Evolutionary conservation across 37 sponge, comb jelly and placozoan genomes (phyloP).

Genomic region (Hexactinellida sp.): DNA sequence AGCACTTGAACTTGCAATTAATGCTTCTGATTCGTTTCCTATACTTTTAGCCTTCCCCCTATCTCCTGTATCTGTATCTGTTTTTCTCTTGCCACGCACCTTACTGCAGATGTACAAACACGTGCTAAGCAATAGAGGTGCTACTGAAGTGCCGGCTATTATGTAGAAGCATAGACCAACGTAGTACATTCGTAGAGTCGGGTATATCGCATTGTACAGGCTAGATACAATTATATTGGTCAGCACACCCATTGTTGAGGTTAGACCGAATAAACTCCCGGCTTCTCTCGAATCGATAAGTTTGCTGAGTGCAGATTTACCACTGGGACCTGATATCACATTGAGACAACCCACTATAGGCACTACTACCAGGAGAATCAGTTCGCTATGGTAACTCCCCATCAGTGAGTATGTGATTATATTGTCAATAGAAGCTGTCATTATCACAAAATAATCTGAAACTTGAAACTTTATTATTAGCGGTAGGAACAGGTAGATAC

Average conservation of each 20-base stretch:
- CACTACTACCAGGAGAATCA: neutral
- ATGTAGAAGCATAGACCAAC: neutral
- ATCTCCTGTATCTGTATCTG: too few relatives aligned
- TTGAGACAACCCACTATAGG: neutral
- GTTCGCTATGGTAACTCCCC: neutral
- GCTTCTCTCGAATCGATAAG: neutral
- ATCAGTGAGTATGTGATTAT: neutral
- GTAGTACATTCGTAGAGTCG: neutral
- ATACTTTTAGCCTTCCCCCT: too few relatives aligned
- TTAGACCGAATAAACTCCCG: neutral
- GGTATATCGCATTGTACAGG: neutral
- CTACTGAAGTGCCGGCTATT: neutral
- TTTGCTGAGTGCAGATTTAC: neutral
- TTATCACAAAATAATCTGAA: neutral
- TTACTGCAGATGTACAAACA: neutral
- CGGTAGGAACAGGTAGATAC: neutral
- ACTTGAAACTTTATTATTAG: neutral
- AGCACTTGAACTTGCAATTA: too few relatives aligned
- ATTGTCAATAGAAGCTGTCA: neutral
- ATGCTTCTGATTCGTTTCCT: too few relatives aligned
- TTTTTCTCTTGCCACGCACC: too few relatives aligned
- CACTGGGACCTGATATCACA: neutral
- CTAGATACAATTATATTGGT: neutral
- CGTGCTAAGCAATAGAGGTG: neutral
- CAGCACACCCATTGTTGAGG: neutral